Evolutionary conservation across 2,797 vertebrate genomes (phyloP), one percentile per base, ranked within the genome.

Genomic region (Echeneis naucrates): DNA sequence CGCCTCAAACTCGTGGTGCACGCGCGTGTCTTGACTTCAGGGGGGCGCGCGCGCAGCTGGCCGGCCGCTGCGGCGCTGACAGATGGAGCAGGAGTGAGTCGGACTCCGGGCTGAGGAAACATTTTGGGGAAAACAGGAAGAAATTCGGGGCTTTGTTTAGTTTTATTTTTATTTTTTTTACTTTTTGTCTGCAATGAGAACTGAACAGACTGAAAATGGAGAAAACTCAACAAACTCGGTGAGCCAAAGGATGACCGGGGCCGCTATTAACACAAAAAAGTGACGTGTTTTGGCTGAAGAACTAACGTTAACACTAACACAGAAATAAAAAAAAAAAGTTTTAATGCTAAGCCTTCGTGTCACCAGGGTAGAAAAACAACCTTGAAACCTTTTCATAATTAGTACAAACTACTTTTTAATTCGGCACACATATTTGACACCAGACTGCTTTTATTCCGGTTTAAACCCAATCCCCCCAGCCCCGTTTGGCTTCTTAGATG

Each of bases 161-260:
- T 35, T 35, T 35, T 16, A n/a, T n/a, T n/a, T n/a, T n/a, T n/a
- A n/a, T 40, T 40, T 14, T 40, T 40, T 59, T 62, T 79, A 48
- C n/a, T n/a, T n/a, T n/a, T n/a, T 24, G 12, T 84, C 87, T 72
- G 92, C 86, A 69, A 95, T 95, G 95, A 93, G 73, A 91, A 64
- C 78, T 45, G 89, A 94, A 89, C 86, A 90, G 70, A 77, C 77
- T 45, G 93, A 91, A 66, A 75, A 92, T 88, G 94, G 85, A 79
- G 92, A 92, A 56, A 90, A 88, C 55, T 80, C 93, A 37, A 91
- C 88, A 16, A 87, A 89, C 75, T 77, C 92, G 94, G 95, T 95
- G 93, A 95, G 94, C 75, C 58, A 67, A 70, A 68, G 76, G 61
- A 72, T 23, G 55, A 64, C n/a, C 1, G 78, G 54, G 52, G 16